Base-by-base conservation (phyloP, 2,888 invertebrate species). In the Hydrotaea diabolus region DNA sequence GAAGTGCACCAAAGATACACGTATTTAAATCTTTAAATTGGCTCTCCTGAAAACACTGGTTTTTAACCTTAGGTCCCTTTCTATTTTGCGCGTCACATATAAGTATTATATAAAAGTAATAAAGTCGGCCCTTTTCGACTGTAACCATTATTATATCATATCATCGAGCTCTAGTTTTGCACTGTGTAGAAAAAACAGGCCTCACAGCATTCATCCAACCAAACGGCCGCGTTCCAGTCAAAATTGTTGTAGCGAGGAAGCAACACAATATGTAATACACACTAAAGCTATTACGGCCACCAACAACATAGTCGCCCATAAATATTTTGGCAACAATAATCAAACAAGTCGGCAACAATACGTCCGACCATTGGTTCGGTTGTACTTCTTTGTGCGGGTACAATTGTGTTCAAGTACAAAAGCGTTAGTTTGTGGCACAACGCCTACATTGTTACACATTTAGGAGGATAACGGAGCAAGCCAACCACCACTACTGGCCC, bases 301-400 rank as follows among this genome's bases (percentile, higher is more conserved):
- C 36, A 66, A 11, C n/a, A 9, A 36, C 11, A 69, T 23, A 64
- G 11, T 69, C 0, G 23, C 71, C 75, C 15, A 71, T 64, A 80
- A 84, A 78, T 64, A 77, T 75, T 76, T 80, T 80, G 76, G 72
- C 76, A 82, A 72, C 46, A 36, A 43, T 53, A 74, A 79, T 57
- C 26, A 64, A 75, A 78, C 39, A 46, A 49, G 53, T 43, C 53
- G 49, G 39, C 21, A 74, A 26, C 9, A 39, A 13, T 19, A 15
- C 11, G 23, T 49, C n/a, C 11, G 23, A n/a, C n/a, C 43, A 13
- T 43, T 43, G 43, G 43, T 43, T 7, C 7, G 3, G 15, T 49
- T 49, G n/a, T 43, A 43, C 31, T 3, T 43, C 49, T n/a, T n/a
- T 49, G n/a, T 49, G 3, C 1, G 15, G 8, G 3, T 49, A n/a